Evolutionary conservation across 1,140 invertebrate species (phyloP), one percentile per base, ranked within the genome.

Genomic region (Caenorhabditis tropicalis): DNA sequence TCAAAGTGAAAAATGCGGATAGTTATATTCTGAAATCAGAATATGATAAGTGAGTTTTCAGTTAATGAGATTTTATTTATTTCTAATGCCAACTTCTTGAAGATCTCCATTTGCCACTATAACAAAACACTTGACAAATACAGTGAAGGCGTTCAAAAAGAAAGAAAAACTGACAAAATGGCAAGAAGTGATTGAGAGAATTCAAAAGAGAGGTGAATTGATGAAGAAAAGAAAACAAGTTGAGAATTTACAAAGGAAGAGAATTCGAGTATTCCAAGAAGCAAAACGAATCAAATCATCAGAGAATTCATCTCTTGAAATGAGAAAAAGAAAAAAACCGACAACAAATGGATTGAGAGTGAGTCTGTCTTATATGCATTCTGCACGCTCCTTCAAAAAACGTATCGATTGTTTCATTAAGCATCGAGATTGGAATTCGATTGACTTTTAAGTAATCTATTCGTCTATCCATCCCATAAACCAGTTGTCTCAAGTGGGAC

Each of bases 91-190:
- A 51, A 51, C 48, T 51, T 5, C 9, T 46, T 74, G 3, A 0
- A 74, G 65, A 39, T 74, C 65, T 24, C 65, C 65, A 21, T 74
- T 74, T 15, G 5, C 84, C 12, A 48, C 29, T 7, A 79, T 85
- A 3, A 60, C 65, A 7, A 82, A 79, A 43, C n/a, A 53, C 16
- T 39, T 85, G 21, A 53, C 84, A 10, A 81, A 74, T 16, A 29
- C 81, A 24, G 81, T 85, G 7, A 82, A 51, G 27, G 19, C 19
- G 1, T 27, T 85, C 46, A 85, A 85, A 31, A 82, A 85, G 24
- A 80, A 80, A n/a, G 36, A 86, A 0, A 39, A 43, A 21, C 7
- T 33, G n/a, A 88, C 51, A 43, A 89, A 88, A 31, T 89, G 88
- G 88, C 86, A 89, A 82, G 70, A 84, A 6, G 86, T 85, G 9